Base-by-base conservation (phyloP, 1,140 invertebrate genomes). In the Leguminivora glycinivorella region DNA sequence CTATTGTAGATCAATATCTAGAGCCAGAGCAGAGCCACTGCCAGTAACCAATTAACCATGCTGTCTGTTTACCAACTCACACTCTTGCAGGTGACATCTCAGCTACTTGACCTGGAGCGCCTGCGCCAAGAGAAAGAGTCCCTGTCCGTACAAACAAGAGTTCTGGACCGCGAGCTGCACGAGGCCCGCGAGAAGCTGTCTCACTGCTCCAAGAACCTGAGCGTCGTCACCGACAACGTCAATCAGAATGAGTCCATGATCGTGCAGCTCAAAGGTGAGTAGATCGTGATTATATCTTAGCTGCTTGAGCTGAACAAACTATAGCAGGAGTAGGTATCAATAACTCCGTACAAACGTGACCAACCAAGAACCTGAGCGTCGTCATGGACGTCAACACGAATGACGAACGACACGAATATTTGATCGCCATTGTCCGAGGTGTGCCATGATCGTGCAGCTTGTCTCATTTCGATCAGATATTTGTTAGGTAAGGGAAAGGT, bases 81-180 rank as follows among this genome's bases (percentile, higher is more conserved):
- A 40, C 4, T 43, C 12, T 14, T 9, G 4, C 4, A 52, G 47
- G 47, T 94, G 1, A 93, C 94, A 1, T 81, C 89, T 1, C 94
- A 96, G 75, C 81, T 94, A 19, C 80, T 95, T 1, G 95, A 95
- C 71, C 89, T 95, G 19, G 95, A 96, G 76, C 92, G 94, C 71
- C 81, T 95, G 19, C 93, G 94, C 43, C 92, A 95, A 91, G 95
- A 95, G 76, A 95, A 95, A 78, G 95, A 96, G 76, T 93, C 93
- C 14, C 78, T 95, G 1, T 92, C 95, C 72, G 93, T 95, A 83
- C 94, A 95, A 68, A 93, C 94, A 67, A 91, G 94, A 76, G 93
- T 94, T 5, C 80, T 93, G 1, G 95, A 95, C 81, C 87, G 95
- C 72, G 95, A 95, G 74, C 73, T 95, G 38, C 92, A 92, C 29